These are phyloP conservation scores for Polydrusus cervinus DNA, from an alignment of 2,888 invertebrate genomes.

Conservation along the genomic window DNA sequence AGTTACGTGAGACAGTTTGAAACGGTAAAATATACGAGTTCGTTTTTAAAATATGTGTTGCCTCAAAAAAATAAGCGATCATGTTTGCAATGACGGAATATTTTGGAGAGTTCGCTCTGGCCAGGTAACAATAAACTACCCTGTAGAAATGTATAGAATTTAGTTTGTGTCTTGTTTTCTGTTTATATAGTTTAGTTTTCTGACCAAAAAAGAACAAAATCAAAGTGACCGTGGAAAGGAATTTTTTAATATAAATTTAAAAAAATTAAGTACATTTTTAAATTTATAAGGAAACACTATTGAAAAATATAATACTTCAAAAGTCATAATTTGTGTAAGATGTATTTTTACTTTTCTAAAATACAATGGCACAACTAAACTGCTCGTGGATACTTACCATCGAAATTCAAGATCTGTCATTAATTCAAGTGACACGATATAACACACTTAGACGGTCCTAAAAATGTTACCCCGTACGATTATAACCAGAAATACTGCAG, in stretches of 20 bases:
- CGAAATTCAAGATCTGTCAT: neutral
- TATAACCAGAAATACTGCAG: conserved; percentile 27
- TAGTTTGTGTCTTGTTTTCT: neutral
- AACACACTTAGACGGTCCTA: conserved; percentile 12
- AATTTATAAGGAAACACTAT: too few species aligned
- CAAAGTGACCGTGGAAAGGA: neutral
- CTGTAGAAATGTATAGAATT: conserved; percentile 3
- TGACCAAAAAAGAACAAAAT: neutral
- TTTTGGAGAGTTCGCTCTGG: conserved; percentile 73
- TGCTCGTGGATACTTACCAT: neutral
- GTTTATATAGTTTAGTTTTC: too few species aligned
- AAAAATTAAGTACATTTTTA: neutral
- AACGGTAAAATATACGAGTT: conserved; percentile 7
- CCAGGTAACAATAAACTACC: conserved; percentile 67
- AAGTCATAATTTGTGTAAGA: too few species aligned
- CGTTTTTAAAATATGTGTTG: conserved; percentile 45
- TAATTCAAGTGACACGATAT: neutral
- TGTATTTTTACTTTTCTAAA: too few species aligned
- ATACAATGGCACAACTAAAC: too few species aligned
- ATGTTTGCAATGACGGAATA: conserved; percentile 75
- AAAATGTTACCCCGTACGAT: conserved; percentile 21
- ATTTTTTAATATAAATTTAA: neutral
- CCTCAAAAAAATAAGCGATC: conserved; percentile 58
- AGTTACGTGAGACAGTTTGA: neutral
- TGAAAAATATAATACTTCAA: too few species aligned